Percentiles rank a stretch among this genome's conserved stretches.
Conservation (phyloP, 2,113 vertebrate species). For the Pituophis catenifer region DNA sequence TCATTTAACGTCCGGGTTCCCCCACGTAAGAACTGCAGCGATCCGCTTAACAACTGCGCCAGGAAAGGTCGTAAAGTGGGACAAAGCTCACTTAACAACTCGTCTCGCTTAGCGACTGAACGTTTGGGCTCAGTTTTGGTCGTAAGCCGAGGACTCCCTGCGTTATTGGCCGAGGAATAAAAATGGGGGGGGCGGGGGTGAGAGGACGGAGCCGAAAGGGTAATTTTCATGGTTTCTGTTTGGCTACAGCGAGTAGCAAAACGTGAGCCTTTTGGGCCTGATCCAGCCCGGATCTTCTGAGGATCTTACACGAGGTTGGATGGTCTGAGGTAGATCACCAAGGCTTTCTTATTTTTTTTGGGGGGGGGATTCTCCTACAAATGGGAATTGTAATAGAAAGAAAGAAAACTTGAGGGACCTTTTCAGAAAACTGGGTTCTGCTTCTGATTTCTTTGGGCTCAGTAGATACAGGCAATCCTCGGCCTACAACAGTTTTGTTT, state of each 20-base stretch:
- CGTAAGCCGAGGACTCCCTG: neutral
- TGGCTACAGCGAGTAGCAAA: neutral
- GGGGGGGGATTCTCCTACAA: neutral
- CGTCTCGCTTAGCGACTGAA: neutral
- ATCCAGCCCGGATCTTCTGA: neutral
- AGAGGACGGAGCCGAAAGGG: neutral
- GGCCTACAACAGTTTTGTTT: neutral
- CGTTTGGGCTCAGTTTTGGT: neutral
- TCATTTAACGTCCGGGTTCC: no score
- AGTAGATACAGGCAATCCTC: neutral
- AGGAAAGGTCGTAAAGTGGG: neutral
- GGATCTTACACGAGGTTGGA: neutral
- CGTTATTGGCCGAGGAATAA: neutral
- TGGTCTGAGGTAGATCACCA: neutral
- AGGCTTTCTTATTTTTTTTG: neutral
- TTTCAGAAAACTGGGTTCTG: neutral
- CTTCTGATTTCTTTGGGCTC: neutral
- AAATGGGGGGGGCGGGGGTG: fast-evolving
- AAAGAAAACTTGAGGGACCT: neutral
- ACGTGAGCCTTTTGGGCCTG: neutral
- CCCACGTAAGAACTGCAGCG: neutral
- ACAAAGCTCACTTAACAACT: neutral
- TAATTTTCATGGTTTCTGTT: neutral
- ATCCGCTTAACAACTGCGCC: neutral
- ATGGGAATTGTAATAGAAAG: neutral